Evolutionary conservation across 2,888 invertebrate species (phyloP).

Genomic region (Amaurobius ferox): DNA sequence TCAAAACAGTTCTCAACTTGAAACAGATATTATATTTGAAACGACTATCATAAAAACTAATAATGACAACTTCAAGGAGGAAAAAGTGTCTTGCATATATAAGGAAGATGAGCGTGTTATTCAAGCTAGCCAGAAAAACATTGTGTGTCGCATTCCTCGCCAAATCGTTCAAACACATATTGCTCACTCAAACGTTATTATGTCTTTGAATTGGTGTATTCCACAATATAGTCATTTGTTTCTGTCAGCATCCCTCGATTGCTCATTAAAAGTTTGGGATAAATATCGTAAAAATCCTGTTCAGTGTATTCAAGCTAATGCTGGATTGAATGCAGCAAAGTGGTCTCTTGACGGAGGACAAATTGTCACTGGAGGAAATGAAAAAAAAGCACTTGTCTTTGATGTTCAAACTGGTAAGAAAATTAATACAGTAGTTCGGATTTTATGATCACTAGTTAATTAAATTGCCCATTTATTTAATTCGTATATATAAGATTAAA

Average conservation of each 20-base stretch:
- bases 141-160: slow-evolving; percentile 20
- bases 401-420: slow-evolving; percentile 75
- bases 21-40: too few species aligned
- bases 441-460: too few species aligned
- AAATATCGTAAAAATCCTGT: slow-evolving; percentile 43
- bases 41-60: too few species aligned
- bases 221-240: slow-evolving; percentile 76
- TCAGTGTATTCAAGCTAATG: background rate
- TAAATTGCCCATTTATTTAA: too few species aligned
- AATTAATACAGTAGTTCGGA: too few species aligned
- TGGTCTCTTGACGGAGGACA: slow-evolving; percentile 76
- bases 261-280: slow-evolving; percentile 77
- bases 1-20: background rate
- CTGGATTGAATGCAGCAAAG: slow-evolving; percentile 76
- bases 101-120: slow-evolving; percentile 26
- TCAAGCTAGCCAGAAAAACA: background rate
- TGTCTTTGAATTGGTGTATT: slow-evolving; percentile 42
- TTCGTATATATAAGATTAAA: too few species aligned
- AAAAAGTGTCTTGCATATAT: background rate
- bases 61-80: background rate
- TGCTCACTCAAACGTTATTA: slow-evolving; percentile 28
- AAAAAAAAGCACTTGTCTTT: slow-evolving; percentile 75
- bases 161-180: slow-evolving; percentile 2
- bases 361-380: slow-evolving; percentile 77
- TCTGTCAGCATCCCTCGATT: slow-evolving; percentile 77